phyloP scores from a whole-genome alignment of 1,140 invertebrate genomes.

The Drosophila ironensis region DNA sequence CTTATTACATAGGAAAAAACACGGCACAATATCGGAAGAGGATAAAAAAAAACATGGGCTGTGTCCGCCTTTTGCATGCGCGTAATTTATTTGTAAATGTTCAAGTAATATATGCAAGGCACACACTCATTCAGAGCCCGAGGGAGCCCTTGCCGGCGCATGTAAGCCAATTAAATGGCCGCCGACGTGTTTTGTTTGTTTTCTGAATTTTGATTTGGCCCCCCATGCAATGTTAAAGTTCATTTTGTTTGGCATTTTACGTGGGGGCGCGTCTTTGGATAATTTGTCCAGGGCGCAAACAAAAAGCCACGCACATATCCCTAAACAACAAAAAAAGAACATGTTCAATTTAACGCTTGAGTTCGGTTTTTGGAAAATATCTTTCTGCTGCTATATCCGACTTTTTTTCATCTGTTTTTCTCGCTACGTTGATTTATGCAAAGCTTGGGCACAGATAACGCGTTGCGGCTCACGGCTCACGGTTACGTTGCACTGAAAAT shows the following conservation, averaged over 20 bases:
- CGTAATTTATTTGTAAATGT: conserved; percentile 75
- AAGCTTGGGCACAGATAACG: conserved; percentile 69
- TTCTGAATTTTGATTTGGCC: conserved; percentile 55
- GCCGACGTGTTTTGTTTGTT: conserved; percentile 66
- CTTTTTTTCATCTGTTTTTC: conserved; percentile 26
- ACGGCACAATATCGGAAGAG: background rate
- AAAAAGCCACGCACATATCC: background rate
- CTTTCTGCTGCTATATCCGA: conserved; percentile 7
- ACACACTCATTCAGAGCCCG: conserved; percentile 32
- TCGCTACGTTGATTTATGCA: conserved; percentile 70
- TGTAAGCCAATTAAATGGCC: conserved; percentile 73
- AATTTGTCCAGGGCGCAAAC: conserved; percentile 46
- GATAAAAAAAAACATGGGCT: conserved; percentile 6
- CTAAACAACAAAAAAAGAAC: conserved; percentile 5
- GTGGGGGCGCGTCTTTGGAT: conserved; percentile 45
- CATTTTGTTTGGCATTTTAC: conserved; percentile 63
- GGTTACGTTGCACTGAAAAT: background rate
- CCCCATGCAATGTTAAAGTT: conserved; percentile 55
- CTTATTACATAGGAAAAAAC: background rate
- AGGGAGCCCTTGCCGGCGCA: conserved; percentile 17
- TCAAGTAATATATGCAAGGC: conserved; percentile 64
- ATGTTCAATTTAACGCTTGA: conserved; percentile 71
- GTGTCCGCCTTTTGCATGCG: conserved; percentile 55
- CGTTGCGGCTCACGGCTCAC: conserved; percentile 53
- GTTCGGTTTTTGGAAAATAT: conserved; percentile 55